Evolutionary conservation across 2,888 invertebrate species (phyloP), one percentile per base, ranked within the genome.

Genomic region (Lydus trimaculatus): DNA sequence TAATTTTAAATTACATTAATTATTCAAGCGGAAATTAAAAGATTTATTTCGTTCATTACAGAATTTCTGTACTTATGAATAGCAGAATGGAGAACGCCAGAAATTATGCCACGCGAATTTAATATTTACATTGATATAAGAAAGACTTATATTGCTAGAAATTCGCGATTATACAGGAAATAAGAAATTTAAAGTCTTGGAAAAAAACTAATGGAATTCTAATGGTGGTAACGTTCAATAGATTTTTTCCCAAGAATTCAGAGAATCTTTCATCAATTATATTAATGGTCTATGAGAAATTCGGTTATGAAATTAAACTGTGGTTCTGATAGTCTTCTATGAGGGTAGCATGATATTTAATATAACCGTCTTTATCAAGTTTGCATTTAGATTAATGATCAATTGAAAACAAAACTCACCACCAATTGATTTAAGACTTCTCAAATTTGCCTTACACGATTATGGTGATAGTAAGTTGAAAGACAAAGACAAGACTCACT

Each of bases 351-450:
- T 43, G 59, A 63, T 17, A 39, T 39, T 17, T 11, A 43, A n/a
- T 1, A 33, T 52, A 43, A 60, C 33, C 33, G 62, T 58, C n/a
- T n/a, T n/a, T 63, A 63, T 59, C 31, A 33, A 36, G 61, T 58
- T 63, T 62, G 56, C 60, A 63, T 59, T 67, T 63, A 63, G 31
- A 67, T 67, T 67, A 63, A 67, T 63, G 66, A 48, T 31, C 58
- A 39, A 31, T 62, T 28, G 56, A 33, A 58, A 28, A 15, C 31
- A 63, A 4, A 28, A 28, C 33, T n/a, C 23, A n/a, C n/a, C 23
- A 25, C 48, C 48, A 65, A 61, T 65, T 61, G 61, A 59, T 58
- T 61, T 66, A 63, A 31, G 39, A 59, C 63, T 59, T 63, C 58
- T 28, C 25, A 20, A 9, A 20, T 17, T 33, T n/a, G n/a, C 6